Evolutionary conservation across 1,140 invertebrate genomes (phyloP).

Genomic region (Oscheius sp.): DNA sequence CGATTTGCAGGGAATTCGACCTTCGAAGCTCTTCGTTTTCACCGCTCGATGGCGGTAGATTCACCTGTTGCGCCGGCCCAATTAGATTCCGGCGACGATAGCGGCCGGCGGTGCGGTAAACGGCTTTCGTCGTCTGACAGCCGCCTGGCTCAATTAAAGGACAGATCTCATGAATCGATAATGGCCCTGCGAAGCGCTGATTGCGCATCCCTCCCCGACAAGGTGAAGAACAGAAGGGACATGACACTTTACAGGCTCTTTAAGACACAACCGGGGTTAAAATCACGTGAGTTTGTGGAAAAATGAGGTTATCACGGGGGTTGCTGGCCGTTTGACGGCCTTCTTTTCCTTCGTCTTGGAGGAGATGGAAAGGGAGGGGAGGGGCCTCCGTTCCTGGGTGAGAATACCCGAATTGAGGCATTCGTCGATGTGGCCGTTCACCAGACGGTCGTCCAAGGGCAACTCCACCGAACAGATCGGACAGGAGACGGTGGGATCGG

Average conservation of each 20-base stretch:
- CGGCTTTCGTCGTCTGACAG: not conserved
- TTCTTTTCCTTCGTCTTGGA: not conserved
- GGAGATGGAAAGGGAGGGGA: not conserved
- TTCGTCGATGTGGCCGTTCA: slow-evolving; percentile 27
- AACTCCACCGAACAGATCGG: slow-evolving; percentile 3
- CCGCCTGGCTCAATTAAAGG: too few relatives aligned
- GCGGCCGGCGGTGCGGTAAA: not conserved
- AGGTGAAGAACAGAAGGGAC: not conserved
- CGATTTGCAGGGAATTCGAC: too few relatives aligned
- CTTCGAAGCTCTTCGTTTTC: not conserved
- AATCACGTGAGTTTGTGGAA: not conserved
- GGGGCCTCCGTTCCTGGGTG: not conserved
- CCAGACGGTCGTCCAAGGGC: not conserved
- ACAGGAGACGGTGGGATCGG: slow-evolving; percentile 4
- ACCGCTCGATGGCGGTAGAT: not conserved
- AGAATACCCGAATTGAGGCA: slow-evolving; percentile 48
- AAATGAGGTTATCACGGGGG: not conserved
- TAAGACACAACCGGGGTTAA: not conserved
- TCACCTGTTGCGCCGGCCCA: not conserved
- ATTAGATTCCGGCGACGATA: not conserved
- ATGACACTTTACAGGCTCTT: not conserved
- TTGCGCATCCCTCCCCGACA: not conserved
- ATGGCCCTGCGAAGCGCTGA: not conserved
- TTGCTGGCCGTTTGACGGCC: not conserved
- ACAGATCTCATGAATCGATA: slow-evolving; percentile 5